phyloP scores from a whole-genome alignment of 2,888 invertebrate species.

The Brenthis ino region DNA sequence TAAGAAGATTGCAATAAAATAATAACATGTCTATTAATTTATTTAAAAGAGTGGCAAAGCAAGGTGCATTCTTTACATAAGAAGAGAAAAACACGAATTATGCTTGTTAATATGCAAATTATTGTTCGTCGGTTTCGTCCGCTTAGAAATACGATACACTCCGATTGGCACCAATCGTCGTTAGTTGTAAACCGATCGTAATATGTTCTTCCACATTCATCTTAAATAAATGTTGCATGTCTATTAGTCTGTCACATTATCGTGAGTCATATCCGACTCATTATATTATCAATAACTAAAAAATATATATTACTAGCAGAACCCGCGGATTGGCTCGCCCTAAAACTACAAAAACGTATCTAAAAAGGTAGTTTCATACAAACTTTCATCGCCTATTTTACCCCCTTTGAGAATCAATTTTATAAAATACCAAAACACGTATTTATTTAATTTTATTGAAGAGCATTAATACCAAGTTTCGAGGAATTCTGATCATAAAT shows the following conservation, averaged over 20 bases:
- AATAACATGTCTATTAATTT: conserved; percentile 13
- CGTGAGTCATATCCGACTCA: background rate
- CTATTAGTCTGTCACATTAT: background rate
- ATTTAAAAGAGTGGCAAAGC: conserved; percentile 2
- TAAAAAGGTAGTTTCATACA: too few relatives aligned
- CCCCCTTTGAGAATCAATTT: too few relatives aligned
- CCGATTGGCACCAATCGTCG: conserved; percentile 14
- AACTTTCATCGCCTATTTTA: too few relatives aligned
- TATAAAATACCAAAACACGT: too few relatives aligned
- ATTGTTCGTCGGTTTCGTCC: conserved; percentile 5
- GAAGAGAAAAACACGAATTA: conserved; percentile 1
- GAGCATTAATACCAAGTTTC: too few relatives aligned
- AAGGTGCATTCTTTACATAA: background rate
- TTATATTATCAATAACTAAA: background rate
- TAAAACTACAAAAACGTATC: too few relatives aligned
- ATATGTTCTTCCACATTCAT: conserved; percentile 10
- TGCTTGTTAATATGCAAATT: conserved; percentile 19
- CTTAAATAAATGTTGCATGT: background rate
- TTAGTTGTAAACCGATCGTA: conserved; percentile 1
- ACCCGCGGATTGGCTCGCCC: too few relatives aligned
- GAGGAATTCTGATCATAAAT: too few relatives aligned
- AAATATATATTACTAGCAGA: too few relatives aligned
- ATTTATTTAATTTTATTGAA: too few relatives aligned
- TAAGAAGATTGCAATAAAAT: background rate
- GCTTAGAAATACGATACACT: conserved; percentile 25